These are phyloP conservation scores for Ametastegia equiseti DNA, from an alignment of 2,888 invertebrate species.

Conservation along the genomic window DNA sequence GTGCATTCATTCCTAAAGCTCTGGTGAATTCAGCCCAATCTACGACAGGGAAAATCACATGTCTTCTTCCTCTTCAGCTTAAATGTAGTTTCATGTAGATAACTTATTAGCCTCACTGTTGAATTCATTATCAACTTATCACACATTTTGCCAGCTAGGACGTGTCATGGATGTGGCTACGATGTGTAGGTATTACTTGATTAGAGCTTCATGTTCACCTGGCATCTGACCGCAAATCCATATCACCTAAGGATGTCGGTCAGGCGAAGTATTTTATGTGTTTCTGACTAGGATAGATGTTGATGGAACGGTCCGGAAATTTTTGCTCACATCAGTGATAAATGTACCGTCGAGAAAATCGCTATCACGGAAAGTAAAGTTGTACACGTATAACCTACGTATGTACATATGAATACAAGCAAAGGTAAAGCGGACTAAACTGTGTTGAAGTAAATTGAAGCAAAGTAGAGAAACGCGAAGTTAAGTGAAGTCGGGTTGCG, in stretches of 20 bases:
- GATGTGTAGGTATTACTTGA: not conserved
- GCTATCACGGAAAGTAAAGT: not conserved
- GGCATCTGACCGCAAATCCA: not conserved
- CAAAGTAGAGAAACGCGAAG: not conserved
- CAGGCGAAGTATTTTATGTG: not conserved
- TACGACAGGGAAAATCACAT: no score
- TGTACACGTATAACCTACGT: not conserved
- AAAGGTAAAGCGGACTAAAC: not conserved
- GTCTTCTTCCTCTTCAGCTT: no score
- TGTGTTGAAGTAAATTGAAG: not conserved
- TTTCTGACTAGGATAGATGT: not conserved
- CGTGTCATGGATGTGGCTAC: no score
- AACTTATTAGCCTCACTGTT: no score
- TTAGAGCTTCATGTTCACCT: not conserved
- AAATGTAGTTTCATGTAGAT: no score
- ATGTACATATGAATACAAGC: no score
- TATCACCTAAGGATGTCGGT: not conserved
- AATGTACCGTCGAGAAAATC: not conserved
- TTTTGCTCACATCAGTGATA: not conserved
- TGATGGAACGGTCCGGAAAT: not conserved
- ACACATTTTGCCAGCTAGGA: no score
- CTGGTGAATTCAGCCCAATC: no score
- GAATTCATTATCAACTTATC: no score
- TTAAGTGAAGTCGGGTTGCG: not conserved
- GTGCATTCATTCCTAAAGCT: no score